Evolutionary conservation across 2,113 vertebrate species (phyloP), one percentile per base, ranked within the genome.

Genomic region (Gobiocypris rarus): DNA sequence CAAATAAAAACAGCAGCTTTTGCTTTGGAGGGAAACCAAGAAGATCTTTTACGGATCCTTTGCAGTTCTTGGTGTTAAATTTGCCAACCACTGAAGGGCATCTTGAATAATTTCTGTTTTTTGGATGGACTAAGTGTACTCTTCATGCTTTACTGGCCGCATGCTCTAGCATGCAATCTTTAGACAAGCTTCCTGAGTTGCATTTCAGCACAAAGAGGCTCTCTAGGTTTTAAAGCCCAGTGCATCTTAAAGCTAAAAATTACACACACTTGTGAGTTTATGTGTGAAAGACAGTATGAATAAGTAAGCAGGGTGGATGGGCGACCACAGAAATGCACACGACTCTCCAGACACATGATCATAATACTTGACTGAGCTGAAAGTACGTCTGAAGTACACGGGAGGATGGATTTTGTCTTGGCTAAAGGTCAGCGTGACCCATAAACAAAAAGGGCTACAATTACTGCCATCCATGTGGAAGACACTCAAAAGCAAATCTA

Each of bases 41-140:
- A 59, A 48, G 69, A 81, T 71, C 15, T 67, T 82, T 74, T 43
- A 52, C 58, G 50, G 75, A 31, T 82, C 65, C 17, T 28, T 70
- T 10, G 1, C 4, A 48, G 63, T 15, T 45, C 4, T 41, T 58
- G 22, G 45, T 79, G 65, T 81, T 71, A 71, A 67, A 70, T 81
- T 9, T 69, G 75, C 31, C 31, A 65, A 83, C 43, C 78, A 83
- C 61, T 80, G 41, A 84, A 84, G 50, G 81, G 48, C 74, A 83
- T 88, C 74, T 58, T 88, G 71, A 82, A 87, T 88, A 56, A 84
- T 82, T 86, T 84, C 74, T 84, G 45, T 6, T 61, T 65, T 81
- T 83, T 26, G 82, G 26, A 80, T 77, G 75, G 82, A 87, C 41
- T 79, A 61, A 82, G 80, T 48, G 28, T n/a, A 82, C 83, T 83